phyloP scores from a whole-genome alignment of 2,888 invertebrate genomes.

The Steinernema hermaphroditum region DNA sequence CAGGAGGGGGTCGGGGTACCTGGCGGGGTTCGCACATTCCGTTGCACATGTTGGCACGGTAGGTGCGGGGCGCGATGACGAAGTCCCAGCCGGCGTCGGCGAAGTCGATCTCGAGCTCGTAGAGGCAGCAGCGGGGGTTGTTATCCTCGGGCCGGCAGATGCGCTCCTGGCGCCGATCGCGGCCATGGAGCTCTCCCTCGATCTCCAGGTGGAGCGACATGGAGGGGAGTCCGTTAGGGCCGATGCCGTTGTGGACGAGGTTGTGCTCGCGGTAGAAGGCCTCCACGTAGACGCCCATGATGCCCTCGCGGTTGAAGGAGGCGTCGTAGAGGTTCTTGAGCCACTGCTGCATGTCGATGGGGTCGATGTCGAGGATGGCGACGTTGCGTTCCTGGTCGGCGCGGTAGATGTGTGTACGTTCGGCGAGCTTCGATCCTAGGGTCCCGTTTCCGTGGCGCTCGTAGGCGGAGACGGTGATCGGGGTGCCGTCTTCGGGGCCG shows the following conservation, averaged over 20 bases:
- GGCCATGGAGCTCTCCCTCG: conserved; percentile 43
- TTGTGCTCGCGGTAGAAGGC: conserved; percentile 29
- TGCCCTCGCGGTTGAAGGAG: conserved; percentile 12
- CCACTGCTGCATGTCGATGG: conserved; percentile 79
- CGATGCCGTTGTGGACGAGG: conserved; percentile 9
- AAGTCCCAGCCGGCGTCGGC: conserved; percentile 95
- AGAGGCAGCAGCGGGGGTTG: conserved; percentile 80
- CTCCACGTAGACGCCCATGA: conserved; percentile 23
- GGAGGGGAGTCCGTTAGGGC: not conserved
- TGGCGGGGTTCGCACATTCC: conserved; percentile 80
- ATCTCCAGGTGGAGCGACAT: not conserved
- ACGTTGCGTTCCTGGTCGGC: not conserved
- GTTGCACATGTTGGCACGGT: conserved; percentile 92
- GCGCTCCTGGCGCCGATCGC: conserved; percentile 35
- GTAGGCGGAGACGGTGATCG: conserved; percentile 12
- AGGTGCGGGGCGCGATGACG: conserved; percentile 91
- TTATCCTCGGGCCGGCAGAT: conserved; percentile 48
- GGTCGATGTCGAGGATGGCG: conserved; percentile 82
- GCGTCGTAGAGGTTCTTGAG: conserved; percentile 77
- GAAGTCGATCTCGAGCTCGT: conserved; percentile 83
- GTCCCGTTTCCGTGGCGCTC: conserved; percentile 26
- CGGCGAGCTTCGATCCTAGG: conserved; percentile 5
- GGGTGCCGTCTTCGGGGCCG: not conserved
- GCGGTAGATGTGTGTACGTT: not conserved
- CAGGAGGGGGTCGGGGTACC: conserved; percentile 26